These are phyloP conservation scores for Aethina tumida DNA, from an alignment of 1,140 invertebrate genomes.

Conservation along the genomic window DNA sequence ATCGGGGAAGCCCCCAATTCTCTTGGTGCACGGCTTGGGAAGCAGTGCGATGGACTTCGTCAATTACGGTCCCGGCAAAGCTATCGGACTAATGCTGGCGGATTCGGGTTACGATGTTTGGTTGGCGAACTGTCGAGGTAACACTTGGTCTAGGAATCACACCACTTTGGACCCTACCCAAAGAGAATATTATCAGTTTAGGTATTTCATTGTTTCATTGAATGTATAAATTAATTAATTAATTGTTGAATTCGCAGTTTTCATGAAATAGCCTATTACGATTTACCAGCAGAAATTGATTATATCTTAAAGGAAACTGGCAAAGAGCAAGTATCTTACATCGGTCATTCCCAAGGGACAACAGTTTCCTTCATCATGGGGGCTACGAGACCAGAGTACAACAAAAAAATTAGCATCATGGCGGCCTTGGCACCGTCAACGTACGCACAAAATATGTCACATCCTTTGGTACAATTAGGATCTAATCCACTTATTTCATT, in stretches of 20 bases:
- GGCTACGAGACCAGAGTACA: constrained; percentile 1
- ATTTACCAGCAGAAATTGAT: too few relatives aligned
- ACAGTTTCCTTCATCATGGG: too few relatives aligned
- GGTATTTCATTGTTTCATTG: too few relatives aligned
- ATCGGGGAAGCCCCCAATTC: too few relatives aligned
- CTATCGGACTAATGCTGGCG: constrained; percentile 26
- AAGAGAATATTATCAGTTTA: constrained; percentile 33
- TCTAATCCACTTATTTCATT: too few relatives aligned
- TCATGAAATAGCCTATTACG: constrained; percentile 56
- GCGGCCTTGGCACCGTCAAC: background rate
- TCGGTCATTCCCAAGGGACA: too few relatives aligned
- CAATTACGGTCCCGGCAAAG: constrained; percentile 19
- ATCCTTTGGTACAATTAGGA: too few relatives aligned
- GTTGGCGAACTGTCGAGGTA: constrained; percentile 64
- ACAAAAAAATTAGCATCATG: background rate
- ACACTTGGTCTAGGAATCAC: constrained; percentile 52
- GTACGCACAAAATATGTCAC: too few relatives aligned
- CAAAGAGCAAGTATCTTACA: too few relatives aligned
- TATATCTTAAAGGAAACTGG: too few relatives aligned
- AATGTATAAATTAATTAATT: too few relatives aligned
- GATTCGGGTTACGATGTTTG: constrained; percentile 40
- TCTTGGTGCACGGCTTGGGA: too few relatives aligned
- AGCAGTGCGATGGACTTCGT: constrained; percentile 30
- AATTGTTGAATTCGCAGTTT: constrained; percentile 61
- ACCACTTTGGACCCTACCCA: constrained; percentile 36